These are phyloP conservation scores for Anguilla pacifica DNA, from an alignment of 2,797 vertebrate genomes.

Conservation along the genomic window DNA sequence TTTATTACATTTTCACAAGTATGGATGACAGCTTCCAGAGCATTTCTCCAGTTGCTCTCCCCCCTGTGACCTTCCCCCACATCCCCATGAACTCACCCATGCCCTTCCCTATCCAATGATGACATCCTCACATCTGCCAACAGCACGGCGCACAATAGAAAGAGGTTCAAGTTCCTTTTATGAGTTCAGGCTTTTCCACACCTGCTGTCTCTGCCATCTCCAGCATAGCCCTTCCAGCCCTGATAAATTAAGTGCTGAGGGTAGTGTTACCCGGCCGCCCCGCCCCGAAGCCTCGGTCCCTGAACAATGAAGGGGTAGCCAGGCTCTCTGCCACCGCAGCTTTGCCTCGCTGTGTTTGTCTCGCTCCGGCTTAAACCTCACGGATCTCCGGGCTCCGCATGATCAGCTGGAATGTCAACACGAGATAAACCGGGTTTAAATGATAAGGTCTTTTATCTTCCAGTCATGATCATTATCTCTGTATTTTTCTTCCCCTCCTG, in stretches of 20 bases:
- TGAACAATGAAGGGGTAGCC: conserved; percentile 69
- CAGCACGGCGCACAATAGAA: background rate
- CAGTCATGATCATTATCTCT: conserved; percentile 61
- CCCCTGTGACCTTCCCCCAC: background rate
- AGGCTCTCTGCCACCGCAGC: conserved; percentile 31
- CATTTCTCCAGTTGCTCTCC: background rate
- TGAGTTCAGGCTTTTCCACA: conserved; percentile 12
- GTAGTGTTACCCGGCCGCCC: conserved; percentile 41
- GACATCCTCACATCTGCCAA: conserved; percentile 5
- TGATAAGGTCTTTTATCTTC: conserved; percentile 66
- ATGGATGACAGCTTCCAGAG: background rate
- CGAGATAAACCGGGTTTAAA: conserved; percentile 60
- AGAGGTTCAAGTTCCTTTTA: conserved; percentile 14
- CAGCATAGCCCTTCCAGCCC: conserved; percentile 2
- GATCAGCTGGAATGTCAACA: conserved; percentile 66
- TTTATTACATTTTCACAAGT: background rate
- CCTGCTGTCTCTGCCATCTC: conserved; percentile 2
- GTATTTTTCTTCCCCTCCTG: conserved; percentile 48
- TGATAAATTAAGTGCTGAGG: conserved; percentile 42
- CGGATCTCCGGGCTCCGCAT: conserved; percentile 53
- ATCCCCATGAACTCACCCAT: background rate
- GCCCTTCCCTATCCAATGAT: background rate
- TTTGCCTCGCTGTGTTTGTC: conserved; percentile 44
- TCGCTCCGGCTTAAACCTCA: conserved; percentile 35
- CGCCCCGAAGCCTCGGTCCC: conserved; percentile 52